Conservation (phyloP, 2,888 invertebrate genomes). For the Meteorus colon region DNA sequence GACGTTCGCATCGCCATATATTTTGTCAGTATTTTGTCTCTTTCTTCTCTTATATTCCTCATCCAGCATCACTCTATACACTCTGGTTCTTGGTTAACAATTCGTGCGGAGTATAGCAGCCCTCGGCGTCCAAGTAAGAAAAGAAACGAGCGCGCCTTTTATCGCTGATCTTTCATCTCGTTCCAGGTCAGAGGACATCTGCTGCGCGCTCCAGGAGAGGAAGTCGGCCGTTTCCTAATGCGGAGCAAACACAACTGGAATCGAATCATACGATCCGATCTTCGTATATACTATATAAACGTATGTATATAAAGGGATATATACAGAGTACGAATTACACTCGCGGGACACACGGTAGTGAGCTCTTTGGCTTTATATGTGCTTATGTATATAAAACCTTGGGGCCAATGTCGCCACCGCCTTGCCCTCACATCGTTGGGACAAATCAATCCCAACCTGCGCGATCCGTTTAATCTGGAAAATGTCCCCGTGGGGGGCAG, state of each 20-base stretch:
- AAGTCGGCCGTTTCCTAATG: constrained; percentile 61
- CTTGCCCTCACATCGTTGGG: constrained; percentile 46
- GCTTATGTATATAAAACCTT: background rate
- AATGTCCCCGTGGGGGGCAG: constrained; percentile 54
- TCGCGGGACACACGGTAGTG: constrained; percentile 46
- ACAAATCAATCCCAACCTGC: constrained; percentile 57
- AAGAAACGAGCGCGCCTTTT: constrained; percentile 47
- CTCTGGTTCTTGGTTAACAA: constrained; percentile 31
- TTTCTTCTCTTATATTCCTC: constrained; percentile 10
- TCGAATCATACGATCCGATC: constrained; percentile 60
- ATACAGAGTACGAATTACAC: constrained; percentile 3
- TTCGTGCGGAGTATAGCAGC: constrained; percentile 36
- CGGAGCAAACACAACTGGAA: constrained; percentile 60
- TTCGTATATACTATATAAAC: constrained; percentile 36
- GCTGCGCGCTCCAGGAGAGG: constrained; percentile 50
- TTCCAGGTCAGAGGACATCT: constrained; percentile 62
- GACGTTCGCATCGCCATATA: background rate
- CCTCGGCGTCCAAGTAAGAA: constrained; percentile 26
- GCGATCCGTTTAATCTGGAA: constrained; percentile 57
- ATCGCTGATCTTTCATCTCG: constrained; percentile 60
- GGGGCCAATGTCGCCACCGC: constrained; percentile 25
- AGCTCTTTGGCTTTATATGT: constrained; percentile 37
- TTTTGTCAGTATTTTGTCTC: background rate
- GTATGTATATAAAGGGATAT: constrained; percentile 28
- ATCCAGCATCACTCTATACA: constrained; percentile 5